Percentiles rank a stretch among this genome's conserved stretches.
Conservation (phyloP, 2,888 invertebrate genomes). For the Polyommatus iphigenia region DNA sequence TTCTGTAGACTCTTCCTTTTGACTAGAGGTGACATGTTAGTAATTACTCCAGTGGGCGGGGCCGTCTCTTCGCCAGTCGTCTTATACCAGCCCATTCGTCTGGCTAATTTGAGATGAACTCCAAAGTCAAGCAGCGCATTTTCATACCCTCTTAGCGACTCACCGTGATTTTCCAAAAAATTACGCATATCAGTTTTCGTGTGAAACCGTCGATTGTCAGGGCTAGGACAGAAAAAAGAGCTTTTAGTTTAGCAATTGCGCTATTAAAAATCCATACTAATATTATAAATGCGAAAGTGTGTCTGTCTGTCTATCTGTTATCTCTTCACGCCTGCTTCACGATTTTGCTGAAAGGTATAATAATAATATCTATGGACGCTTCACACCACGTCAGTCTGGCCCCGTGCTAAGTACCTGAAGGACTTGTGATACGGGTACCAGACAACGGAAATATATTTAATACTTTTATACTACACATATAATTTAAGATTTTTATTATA, state of each 20-base stretch:
- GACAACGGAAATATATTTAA: too few species aligned
- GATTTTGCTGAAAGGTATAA: neutral
- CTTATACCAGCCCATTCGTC: slow-evolving; percentile 69
- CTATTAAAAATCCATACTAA: too few species aligned
- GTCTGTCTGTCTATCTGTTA: too few species aligned
- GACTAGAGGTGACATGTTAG: slow-evolving; percentile 54
- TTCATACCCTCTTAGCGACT: slow-evolving; percentile 52
- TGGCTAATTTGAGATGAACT: slow-evolving; percentile 66
- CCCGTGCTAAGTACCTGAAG: too few species aligned
- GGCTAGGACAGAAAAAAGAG: slow-evolving; percentile 50
- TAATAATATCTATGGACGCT: neutral
- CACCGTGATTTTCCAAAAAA: slow-evolving; percentile 55
- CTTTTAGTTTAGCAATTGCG: neutral
- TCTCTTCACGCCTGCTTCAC: too few species aligned
- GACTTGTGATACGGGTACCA: too few species aligned
- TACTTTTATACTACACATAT: too few species aligned
- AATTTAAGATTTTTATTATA: too few species aligned
- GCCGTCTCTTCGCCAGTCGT: slow-evolving; percentile 48
- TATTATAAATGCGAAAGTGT: too few species aligned
- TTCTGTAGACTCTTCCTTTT: slow-evolving; percentile 55
- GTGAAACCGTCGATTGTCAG: slow-evolving; percentile 66
- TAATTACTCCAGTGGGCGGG: slow-evolving; percentile 46
- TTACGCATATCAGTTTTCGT: slow-evolving; percentile 68
- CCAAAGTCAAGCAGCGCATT: slow-evolving; percentile 67
- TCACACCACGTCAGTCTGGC: too few species aligned